phyloP scores from a whole-genome alignment of 2,888 invertebrate genomes.

The Dioctria linearis region DNA sequence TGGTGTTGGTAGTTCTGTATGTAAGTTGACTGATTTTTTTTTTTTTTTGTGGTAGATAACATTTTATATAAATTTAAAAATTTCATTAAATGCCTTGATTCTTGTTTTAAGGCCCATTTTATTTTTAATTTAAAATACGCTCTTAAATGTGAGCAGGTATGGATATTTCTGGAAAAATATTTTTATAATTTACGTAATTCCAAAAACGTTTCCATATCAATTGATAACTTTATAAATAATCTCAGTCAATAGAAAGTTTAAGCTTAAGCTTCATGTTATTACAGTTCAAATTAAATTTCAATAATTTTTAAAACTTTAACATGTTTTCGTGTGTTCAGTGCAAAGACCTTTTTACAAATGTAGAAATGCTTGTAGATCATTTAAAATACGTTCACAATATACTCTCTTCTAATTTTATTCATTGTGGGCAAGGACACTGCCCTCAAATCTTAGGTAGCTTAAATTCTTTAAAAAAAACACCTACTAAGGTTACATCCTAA shows the following conservation, averaged over 20 bases:
- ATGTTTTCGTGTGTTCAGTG: neutral
- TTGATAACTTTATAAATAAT: neutral
- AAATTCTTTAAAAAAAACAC: neutral
- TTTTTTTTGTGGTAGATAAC: neutral
- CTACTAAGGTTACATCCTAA: neutral
- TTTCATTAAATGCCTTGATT: neutral
- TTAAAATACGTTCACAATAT: neutral
- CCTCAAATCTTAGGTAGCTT: neutral
- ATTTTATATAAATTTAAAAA: neutral
- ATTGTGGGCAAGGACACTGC: neutral
- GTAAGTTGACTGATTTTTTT: neutral
- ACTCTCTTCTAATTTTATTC: neutral
- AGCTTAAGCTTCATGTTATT: neutral
- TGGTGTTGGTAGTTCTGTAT: no score
- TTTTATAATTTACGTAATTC: neutral
- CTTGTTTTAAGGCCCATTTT: slow-evolving; percentile 1
- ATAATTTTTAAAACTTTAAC: no score
- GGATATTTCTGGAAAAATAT: neutral
- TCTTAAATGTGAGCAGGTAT: neutral
- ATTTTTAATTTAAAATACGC: neutral
- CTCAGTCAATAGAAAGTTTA: neutral
- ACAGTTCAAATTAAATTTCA: neutral
- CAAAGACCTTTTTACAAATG: neutral
- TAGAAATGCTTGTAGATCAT: neutral
- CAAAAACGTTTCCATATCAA: neutral